A percentile compares a stretch with the other conserved stretches of the same genome.
Evolutionary conservation across 1,140 invertebrate genomes (phyloP).

Genomic region (Pogonus chalceus): DNA sequence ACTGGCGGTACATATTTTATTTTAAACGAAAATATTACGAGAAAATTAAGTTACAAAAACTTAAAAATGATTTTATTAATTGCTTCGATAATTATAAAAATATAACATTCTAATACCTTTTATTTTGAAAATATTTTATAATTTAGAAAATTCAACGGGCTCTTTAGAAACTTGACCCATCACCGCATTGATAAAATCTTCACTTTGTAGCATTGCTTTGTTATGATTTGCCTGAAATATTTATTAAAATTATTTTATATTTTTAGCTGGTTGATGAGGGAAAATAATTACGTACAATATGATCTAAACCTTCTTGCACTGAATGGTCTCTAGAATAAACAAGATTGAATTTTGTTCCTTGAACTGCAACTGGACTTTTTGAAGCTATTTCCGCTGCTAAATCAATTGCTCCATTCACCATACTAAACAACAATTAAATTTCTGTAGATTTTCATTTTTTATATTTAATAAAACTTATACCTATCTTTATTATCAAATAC

Average conservation of each 20-base stretch:
- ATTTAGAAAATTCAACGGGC: conserved; percentile 57
- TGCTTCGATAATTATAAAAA: conserved; percentile 9
- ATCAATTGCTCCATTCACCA: conserved; percentile 59
- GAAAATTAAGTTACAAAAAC: conserved; percentile 1
- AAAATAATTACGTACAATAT: conserved; percentile 62
- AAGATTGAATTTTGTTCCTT: conserved; percentile 74
- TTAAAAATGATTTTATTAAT: conserved; percentile 13
- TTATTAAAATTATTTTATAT: conserved; percentile 3
- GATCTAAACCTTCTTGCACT: conserved; percentile 74
- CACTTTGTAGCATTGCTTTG: conserved; percentile 77
- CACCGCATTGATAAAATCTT: conserved; percentile 77
- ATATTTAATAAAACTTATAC: conserved; percentile 31
- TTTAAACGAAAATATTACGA: conserved; percentile 7
- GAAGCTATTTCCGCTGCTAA: conserved; percentile 69
- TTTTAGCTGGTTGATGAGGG: background rate
- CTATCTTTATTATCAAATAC: conserved; percentile 60
- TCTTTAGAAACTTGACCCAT: conserved; percentile 64
- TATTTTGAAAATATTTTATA: conserved; percentile 38
- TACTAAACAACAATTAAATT: conserved; percentile 34
- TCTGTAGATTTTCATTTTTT: background rate
- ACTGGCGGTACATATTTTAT: no score
- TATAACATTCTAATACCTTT: conserved; percentile 12
- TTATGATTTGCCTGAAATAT: conserved; percentile 65
- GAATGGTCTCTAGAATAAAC: conserved; percentile 82
- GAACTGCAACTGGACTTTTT: conserved; percentile 93